Conservation (phyloP, 1,140 invertebrate genomes). For the Oreohelix idahoensis region DNA sequence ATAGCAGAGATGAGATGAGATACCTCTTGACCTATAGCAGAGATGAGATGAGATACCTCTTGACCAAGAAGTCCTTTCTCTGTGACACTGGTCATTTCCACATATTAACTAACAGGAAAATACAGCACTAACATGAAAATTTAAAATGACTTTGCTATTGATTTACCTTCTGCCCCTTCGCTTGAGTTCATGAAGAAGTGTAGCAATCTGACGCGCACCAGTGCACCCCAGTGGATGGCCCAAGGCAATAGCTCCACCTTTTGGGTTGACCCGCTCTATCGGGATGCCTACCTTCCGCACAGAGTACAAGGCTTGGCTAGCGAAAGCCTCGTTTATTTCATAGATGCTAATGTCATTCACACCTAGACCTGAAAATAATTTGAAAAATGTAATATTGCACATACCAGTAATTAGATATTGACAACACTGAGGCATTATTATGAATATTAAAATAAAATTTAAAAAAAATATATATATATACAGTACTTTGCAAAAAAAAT, state of each 20-base stretch:
- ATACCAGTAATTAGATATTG: neutral
- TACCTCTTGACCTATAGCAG: too few species aligned
- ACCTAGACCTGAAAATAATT: conserved; percentile 55
- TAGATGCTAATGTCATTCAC: conserved; percentile 67
- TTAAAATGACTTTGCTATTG: neutral
- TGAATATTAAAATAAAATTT: too few species aligned
- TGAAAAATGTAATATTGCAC: neutral
- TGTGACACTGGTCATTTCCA: too few species aligned
- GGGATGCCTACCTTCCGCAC: conserved; percentile 67
- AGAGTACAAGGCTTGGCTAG: conserved; percentile 69
- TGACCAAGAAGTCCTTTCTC: too few species aligned
- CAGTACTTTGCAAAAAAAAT: too few species aligned
- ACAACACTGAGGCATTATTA: too few species aligned
- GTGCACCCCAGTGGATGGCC: conserved; percentile 97
- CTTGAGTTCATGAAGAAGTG: conserved; percentile 94
- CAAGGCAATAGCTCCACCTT: conserved; percentile 96
- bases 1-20: too few species aligned
- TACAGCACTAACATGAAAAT: too few species aligned
- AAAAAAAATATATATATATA: too few species aligned
- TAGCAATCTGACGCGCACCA: conserved; percentile 91
- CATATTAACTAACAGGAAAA: too few species aligned
- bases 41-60: too few species aligned
- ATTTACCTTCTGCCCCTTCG: conserved; percentile 84
- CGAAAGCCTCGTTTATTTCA: conserved; percentile 72
- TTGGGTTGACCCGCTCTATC: conserved; percentile 81